Evolutionary conservation across 2,113 vertebrate genomes (phyloP), one percentile per base, ranked within the genome.

Genomic region (Colius striatus): DNA sequence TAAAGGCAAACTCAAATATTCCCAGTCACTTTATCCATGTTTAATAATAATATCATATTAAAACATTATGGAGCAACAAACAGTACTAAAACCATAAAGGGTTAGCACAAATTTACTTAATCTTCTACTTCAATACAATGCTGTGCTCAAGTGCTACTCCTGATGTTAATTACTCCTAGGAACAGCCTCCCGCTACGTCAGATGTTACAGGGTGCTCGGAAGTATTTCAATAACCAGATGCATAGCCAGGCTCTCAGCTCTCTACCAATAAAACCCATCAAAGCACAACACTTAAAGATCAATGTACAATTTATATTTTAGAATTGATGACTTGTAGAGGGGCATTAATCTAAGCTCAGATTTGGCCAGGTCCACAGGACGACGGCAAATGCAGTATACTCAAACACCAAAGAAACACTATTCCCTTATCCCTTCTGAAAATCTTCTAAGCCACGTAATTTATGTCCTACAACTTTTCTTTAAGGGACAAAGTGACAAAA

Each of bases 361-460:
- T n/a, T 6, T 41, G 58, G 38, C 4, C 26, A 74, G 51, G 84
- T 7, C 30, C 9, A 14, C 11, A n/a, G 57, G 84, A 38, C 2
- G 1, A 36, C 58, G 63, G 27, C 67, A 79, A 61, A 62, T 2
- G 0, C 0, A 13, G 58, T 2, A n/a, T 11, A 26, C 16, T 32
- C 27, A 29, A 83, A 48, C 73, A 54, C 23, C 54, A 30, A 10
- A 55, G 27, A 36, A 63, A 51, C 25, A 27, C 19, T 3, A 5
- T 47, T 25, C 45, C 45, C 82, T 38, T 4, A 14, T 14, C 15
- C 29, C 36, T 43, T 43, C 8, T 7, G 1, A 70, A 62, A 70
- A 38, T 11, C 61, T 22, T 57, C 7, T 4, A 27, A 53, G 45
- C 65, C 74, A 36, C 21, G 61, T 55, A 43, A 67, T 51, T 50